phyloP scores from a whole-genome alignment of 2,888 invertebrate species.

The Entomobrya multifasciata region DNA sequence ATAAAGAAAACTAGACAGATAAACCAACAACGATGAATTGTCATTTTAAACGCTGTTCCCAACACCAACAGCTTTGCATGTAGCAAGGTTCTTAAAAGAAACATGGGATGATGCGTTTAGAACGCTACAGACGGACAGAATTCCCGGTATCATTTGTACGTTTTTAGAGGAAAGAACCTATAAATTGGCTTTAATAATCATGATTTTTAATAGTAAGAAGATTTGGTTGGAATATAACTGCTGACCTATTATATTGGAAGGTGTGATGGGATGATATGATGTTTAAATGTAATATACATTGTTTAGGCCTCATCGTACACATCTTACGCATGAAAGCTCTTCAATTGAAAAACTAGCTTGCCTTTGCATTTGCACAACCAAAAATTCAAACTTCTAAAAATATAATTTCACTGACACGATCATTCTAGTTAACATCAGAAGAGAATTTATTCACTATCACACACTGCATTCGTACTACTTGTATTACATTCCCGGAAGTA shows the following conservation, averaged over 20 bases:
- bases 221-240: slow-evolving; percentile 31
- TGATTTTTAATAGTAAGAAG: slow-evolving; percentile 41
- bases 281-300: slow-evolving; percentile 36
- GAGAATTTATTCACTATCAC: slow-evolving; percentile 14
- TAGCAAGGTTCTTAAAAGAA: too few relatives aligned
- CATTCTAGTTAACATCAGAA: background rate
- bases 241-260: slow-evolving; percentile 47
- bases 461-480: too few relatives aligned
- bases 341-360: background rate
- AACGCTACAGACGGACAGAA: too few relatives aligned
- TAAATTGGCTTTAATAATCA: background rate
- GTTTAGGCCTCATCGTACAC: background rate
- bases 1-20: too few relatives aligned
- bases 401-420: background rate
- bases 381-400: background rate
- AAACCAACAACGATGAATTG: too few relatives aligned
- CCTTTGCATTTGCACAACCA: background rate
- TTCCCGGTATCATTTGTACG: too few relatives aligned
- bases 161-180: too few relatives aligned
- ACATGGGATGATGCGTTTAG: too few relatives aligned
- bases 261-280: slow-evolving; percentile 39
- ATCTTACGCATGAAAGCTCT: background rate
- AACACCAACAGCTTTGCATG: too few relatives aligned
- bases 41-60: too few relatives aligned
- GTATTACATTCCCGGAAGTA: slow-evolving; percentile 59